These are phyloP conservation scores for Porites evermanni DNA, from an alignment of 92 coral and sea anemone species.

Conservation along the genomic window DNA sequence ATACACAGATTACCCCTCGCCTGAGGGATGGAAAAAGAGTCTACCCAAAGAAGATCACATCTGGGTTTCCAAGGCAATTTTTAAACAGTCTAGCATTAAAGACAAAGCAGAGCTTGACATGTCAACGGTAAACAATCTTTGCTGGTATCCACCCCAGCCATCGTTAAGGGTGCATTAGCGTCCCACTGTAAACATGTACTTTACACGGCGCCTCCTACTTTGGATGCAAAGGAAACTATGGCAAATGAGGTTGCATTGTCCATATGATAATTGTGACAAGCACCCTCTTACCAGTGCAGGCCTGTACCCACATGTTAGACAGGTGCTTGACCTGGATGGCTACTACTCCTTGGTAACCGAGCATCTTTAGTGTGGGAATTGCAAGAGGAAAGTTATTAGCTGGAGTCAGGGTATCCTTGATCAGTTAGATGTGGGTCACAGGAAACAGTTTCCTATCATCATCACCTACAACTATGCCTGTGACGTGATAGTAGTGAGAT, in stretches of 20 bases:
- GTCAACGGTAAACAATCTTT: constrained; percentile 34
- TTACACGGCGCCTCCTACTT: constrained; percentile 52
- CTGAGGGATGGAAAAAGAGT: constrained; percentile 65
- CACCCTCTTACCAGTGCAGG: constrained; percentile 56
- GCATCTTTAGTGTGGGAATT: constrained; percentile 51
- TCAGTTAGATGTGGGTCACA: constrained; percentile 57
- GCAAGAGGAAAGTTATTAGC: constrained; percentile 46
- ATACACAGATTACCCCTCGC: constrained; percentile 22
- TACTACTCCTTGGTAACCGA: constrained; percentile 51
- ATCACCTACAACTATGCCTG: constrained; percentile 44
- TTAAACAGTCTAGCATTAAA: constrained; percentile 11
- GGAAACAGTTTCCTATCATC: constrained; percentile 41
- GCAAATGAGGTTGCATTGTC: constrained; percentile 45
- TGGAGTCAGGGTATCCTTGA: constrained; percentile 51
- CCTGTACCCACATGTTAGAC: constrained; percentile 52
- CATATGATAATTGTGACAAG: constrained; percentile 47
- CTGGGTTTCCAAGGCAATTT: constrained; percentile 60
- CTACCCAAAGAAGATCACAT: constrained; percentile 44
- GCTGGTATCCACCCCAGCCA: constrained; percentile 69
- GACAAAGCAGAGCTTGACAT: constrained; percentile 43
- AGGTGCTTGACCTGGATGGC: constrained; percentile 61
- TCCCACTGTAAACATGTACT: constrained; percentile 41
- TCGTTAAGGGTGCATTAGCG: constrained; percentile 25
- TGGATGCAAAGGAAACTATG: constrained; percentile 66
- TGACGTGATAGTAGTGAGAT: constrained; percentile 49